A percentile compares a stretch with the other conserved stretches of the same genome.
Evolutionary conservation across 1,140 invertebrate species (phyloP).

Genomic region (Drosophila obscura): DNA sequence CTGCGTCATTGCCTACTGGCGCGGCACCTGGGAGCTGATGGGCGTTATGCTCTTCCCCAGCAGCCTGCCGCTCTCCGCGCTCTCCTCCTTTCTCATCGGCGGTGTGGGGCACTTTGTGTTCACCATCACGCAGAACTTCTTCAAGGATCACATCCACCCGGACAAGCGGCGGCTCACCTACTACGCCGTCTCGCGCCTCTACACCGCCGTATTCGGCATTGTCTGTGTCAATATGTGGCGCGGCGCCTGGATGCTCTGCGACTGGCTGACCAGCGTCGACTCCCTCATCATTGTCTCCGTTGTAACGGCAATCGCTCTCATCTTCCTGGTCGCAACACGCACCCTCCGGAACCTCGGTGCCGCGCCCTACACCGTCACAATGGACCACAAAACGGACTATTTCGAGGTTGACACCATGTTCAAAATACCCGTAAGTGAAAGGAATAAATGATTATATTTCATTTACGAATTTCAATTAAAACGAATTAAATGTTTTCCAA

Average conservation of each 20-base stretch:
- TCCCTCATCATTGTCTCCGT: conserved; percentile 85
- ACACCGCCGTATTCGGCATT: conserved; percentile 90
- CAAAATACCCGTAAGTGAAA: conserved; percentile 87
- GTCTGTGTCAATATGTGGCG: conserved; percentile 93
- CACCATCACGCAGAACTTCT: conserved; percentile 87
- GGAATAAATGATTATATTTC: too few species aligned
- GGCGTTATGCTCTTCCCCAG: conserved; percentile 88
- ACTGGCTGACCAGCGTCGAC: conserved; percentile 88
- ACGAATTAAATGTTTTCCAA: too few species aligned
- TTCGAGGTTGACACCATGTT: conserved; percentile 94
- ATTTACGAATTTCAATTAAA: too few species aligned
- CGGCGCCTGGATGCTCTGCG: conserved; percentile 91
- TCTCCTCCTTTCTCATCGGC: conserved; percentile 88
- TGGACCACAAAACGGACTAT: conserved; percentile 90
- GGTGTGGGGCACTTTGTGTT: conserved; percentile 88
- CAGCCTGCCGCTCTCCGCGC: conserved; percentile 85
- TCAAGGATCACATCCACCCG: conserved; percentile 87
- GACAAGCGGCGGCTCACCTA: conserved; percentile 88
- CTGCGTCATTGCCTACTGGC: conserved; percentile 92
- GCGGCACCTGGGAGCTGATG: conserved; percentile 92
- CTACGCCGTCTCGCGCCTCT: conserved; percentile 89
- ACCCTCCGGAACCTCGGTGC: conserved; percentile 91
- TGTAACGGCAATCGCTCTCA: conserved; percentile 87
- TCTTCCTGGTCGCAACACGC: conserved; percentile 87
- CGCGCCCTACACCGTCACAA: conserved; percentile 90